Base-by-base conservation (phyloP, 1,140 invertebrate genomes). In the Drosophila dunni region DNA sequence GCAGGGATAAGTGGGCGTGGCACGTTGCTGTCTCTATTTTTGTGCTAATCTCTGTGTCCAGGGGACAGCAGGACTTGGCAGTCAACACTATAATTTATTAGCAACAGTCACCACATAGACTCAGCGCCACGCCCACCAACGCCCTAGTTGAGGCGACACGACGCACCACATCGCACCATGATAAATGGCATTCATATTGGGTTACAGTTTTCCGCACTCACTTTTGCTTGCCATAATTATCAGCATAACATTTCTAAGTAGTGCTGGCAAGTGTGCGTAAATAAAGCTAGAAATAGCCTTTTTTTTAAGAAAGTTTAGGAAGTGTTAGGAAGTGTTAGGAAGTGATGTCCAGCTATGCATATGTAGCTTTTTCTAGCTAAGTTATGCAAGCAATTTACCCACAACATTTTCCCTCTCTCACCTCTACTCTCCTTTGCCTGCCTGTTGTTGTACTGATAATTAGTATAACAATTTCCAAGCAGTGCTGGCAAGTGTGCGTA, bases 171-270 rank as follows among this genome's bases (percentile, higher is more conserved):
- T 46, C 77, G 65, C 81, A 84, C 71, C 77, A 89, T 88, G 80
- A 88, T 88, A 89, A 88, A 88, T 88, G 77, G 80, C 84, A 78
- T 84, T 88, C 89, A 89, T 84, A 88, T 88, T 88, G 84, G 84
- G 84, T 88, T 88, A 84, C 83, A 88, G 60, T 83, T 74, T 78
- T 78, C 48, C 65, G 60, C 65, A 24, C 78, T 76, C 84, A 77
- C 76, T 79, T 82, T 75, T 79, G 79, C 82, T 75, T 79, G 67
- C 82, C 67, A 82, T 86, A 85, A 85, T 85, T 86, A 86, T 86
- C 75, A 68, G 75, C 38, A 53, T 73, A 68, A 56, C 70, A 68
- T 68, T 73, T 68, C 40, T 54, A 54, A 17, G 11, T 9, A 48
- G 51, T 13, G 24, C 24, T 24, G 24, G 1, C 24, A 24, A 24